phyloP scores from a whole-genome alignment of 1,140 invertebrate genomes.

The Eurytemora carolleeae region DNA sequence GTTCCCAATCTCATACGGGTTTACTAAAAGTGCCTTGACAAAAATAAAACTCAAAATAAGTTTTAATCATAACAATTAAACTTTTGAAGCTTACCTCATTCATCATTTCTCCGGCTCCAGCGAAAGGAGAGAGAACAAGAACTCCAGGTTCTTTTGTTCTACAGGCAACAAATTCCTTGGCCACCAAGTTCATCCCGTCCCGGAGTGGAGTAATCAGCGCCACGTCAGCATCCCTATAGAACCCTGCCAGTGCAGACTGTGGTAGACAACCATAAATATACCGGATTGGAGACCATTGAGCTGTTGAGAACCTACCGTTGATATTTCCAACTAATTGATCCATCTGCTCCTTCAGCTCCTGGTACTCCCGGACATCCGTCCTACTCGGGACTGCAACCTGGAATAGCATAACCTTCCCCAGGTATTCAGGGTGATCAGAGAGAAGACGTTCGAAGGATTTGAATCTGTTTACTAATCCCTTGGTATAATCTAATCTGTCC shows the following conservation, averaged over 20 bases:
- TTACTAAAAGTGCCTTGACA: slow-evolving; percentile 52
- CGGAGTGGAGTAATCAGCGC: slow-evolving; percentile 62
- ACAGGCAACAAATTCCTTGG: slow-evolving; percentile 79
- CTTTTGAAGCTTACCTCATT: too few relatives aligned
- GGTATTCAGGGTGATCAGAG: slow-evolving; percentile 63
- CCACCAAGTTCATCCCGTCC: slow-evolving; percentile 82
- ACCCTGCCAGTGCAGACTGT: slow-evolving; percentile 59
- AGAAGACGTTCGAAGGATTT: slow-evolving; percentile 61
- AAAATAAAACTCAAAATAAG: too few relatives aligned
- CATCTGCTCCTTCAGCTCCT: slow-evolving; percentile 72
- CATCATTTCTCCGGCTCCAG: slow-evolving; percentile 25
- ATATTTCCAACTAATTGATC: slow-evolving; percentile 51
- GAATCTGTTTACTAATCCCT: slow-evolving; percentile 62
- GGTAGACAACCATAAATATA: slow-evolving; percentile 68
- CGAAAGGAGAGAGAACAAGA: slow-evolving; percentile 68
- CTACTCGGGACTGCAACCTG: slow-evolving; percentile 62
- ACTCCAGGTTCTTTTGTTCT: slow-evolving; percentile 62
- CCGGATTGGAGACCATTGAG: slow-evolving; percentile 72
- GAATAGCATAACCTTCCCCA: slow-evolving; percentile 42
- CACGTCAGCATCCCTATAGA: slow-evolving; percentile 54
- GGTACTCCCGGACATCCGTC: slow-evolving; percentile 72
- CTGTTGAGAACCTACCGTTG: slow-evolving; percentile 29
- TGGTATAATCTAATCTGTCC: slow-evolving; percentile 73
- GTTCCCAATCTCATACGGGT: slow-evolving; percentile 69
- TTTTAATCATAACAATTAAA: too few relatives aligned